phyloP scores from a whole-genome alignment of 2,888 invertebrate genomes.

The Aproaerema taeniolella region DNA sequence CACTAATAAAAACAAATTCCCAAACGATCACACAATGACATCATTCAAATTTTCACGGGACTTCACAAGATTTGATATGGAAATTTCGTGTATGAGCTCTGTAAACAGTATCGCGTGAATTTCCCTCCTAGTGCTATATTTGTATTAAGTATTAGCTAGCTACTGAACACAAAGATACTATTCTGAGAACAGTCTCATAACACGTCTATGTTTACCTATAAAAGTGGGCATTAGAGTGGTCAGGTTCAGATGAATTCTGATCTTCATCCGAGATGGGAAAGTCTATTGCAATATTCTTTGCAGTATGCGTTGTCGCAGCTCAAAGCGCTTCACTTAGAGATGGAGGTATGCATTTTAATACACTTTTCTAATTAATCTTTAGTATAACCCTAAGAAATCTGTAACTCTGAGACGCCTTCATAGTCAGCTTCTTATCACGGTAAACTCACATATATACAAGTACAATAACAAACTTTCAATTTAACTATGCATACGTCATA shows the following conservation, averaged over 20 bases:
- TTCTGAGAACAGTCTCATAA: conserved; percentile 46
- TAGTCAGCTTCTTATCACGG: background rate
- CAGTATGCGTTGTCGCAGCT: conserved; percentile 27
- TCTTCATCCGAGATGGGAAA: conserved; percentile 32
- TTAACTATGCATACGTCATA: no score
- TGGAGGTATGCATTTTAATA: conserved; percentile 20
- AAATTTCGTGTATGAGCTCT: no score
- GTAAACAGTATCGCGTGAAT: conserved; percentile 34
- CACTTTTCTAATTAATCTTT: conserved; percentile 21
- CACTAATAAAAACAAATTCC: no score
- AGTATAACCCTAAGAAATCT: background rate
- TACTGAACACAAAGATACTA: conserved; percentile 20
- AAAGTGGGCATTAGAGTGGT: conserved; percentile 26
- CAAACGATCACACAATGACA: no score
- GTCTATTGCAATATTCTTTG: conserved; percentile 27
- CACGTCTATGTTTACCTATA: conserved; percentile 35
- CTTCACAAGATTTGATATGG: no score
- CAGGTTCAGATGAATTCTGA: conserved; percentile 31
- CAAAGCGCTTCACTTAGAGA: conserved; percentile 32
- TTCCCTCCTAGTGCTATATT: conserved; percentile 34
- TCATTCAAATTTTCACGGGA: no score
- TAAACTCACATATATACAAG: no score
- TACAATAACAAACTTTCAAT: no score
- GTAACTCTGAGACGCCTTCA: background rate
- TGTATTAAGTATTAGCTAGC: conserved; percentile 37